Conservation (phyloP, 2,888 invertebrate species). For the Zhuqinia jingwanae region DNA sequence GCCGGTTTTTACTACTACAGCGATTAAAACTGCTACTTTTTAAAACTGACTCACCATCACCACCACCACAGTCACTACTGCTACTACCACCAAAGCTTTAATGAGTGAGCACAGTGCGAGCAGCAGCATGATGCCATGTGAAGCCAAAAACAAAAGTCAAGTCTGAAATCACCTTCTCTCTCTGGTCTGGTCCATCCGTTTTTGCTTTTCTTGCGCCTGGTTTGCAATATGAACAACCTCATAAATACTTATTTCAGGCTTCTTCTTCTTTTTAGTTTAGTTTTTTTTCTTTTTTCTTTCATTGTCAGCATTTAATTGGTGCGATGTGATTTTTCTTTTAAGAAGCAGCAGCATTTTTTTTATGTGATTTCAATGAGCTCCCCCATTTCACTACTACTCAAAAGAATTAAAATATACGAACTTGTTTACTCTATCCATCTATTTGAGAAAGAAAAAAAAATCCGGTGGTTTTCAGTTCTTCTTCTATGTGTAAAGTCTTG, state of each 20-base stretch:
- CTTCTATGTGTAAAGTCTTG: too few species aligned
- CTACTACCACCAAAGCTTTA: neutral
- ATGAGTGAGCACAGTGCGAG: constrained; percentile 25
- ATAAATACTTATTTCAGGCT: constrained; percentile 47
- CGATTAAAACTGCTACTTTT: neutral
- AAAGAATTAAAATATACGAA: constrained; percentile 16
- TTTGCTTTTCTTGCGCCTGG: neutral
- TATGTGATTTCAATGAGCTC: constrained; percentile 59
- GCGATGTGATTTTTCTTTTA: constrained; percentile 49
- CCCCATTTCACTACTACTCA: neutral
- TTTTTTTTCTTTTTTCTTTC: neutral
- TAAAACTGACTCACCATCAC: constrained; percentile 23
- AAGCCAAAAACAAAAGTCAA: neutral
- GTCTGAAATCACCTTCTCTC: constrained; percentile 12
- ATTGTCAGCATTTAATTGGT: constrained; percentile 67
- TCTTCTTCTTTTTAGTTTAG: neutral
- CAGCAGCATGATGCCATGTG: constrained; percentile 56
- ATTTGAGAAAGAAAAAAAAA: neutral
- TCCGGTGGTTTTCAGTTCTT: constrained; percentile 9
- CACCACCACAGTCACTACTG: too few species aligned
- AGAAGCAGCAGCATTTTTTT: neutral
- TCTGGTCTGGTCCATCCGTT: neutral
- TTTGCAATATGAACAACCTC: constrained; percentile 40
- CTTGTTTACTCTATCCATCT: constrained; percentile 14
- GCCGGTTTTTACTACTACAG: constrained; percentile 18